Conservation (phyloP, 1,140 invertebrate genomes). For the Diuraphis noxia region DNA sequence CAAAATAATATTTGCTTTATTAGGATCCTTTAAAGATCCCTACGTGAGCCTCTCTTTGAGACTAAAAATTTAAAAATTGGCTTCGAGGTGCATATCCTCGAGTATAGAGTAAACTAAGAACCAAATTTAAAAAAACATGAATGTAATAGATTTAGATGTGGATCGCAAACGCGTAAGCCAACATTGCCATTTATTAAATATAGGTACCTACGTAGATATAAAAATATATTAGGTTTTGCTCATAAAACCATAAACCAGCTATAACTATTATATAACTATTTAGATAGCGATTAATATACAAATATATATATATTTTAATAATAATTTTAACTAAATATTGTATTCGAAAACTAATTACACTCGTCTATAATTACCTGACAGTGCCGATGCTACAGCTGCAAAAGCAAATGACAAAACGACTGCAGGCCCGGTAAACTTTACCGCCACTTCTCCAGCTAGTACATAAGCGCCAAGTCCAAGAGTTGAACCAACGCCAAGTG, state of each 20-base stretch:
- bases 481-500: slow-evolving; percentile 84
- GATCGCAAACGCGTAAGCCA: no score
- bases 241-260: no score
- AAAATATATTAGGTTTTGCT: background rate
- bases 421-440: slow-evolving; percentile 79
- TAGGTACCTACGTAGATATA: background rate
- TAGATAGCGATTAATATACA: background rate
- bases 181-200: no score
- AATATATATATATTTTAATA: background rate
- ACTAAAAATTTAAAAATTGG: no score
- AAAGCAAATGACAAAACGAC: slow-evolving; percentile 86
- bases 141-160: no score
- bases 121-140: no score
- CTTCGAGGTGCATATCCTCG: no score
- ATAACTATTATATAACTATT: background rate
- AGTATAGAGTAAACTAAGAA: no score
- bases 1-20: no score
- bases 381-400: slow-evolving; percentile 83
- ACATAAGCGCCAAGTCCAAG: slow-evolving; percentile 92
- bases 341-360: background rate
- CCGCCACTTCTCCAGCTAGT: slow-evolving; percentile 86
- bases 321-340: background rate
- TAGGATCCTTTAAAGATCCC: no score
- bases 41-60: no score
- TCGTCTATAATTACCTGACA: slow-evolving; percentile 71